Percentiles rank a stretch among this genome's conserved stretches.
These are phyloP conservation scores for Cryptotermes secundus DNA, from an alignment of 1,140 invertebrate species.

Conservation along the genomic window DNA sequence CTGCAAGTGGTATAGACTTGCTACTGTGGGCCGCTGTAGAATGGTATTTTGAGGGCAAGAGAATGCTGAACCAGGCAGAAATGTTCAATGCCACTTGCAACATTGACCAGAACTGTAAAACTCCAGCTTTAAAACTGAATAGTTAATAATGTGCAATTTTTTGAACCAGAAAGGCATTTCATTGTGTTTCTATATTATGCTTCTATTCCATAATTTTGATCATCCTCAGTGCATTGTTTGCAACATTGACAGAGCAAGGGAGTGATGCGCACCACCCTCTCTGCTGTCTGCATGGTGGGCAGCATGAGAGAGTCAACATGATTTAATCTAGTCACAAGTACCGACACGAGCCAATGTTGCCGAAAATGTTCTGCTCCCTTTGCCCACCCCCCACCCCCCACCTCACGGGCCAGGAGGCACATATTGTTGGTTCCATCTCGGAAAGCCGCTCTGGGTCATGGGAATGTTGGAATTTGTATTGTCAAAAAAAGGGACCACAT, in stretches of 20 bases:
- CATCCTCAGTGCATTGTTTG: background rate
- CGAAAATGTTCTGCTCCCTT: background rate
- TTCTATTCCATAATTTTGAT: constrained; percentile 20
- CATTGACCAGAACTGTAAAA: background rate
- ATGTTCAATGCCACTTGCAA: background rate
- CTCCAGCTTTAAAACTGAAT: background rate
- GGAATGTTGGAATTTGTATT: background rate
- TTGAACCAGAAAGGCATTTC: constrained; percentile 16
- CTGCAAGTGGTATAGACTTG: background rate
- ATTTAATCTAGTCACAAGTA: constrained; percentile 4
- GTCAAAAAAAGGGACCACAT: constrained; percentile 6
- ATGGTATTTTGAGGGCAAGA: background rate
- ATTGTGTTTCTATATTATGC: background rate
- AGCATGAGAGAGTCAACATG: background rate
- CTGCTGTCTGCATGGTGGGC: background rate
- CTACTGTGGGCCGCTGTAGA: too few species aligned
- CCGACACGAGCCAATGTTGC: background rate
- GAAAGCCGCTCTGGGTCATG: background rate
- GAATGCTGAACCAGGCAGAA: background rate
- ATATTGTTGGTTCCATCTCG: background rate
- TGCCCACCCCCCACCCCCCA: too few species aligned
- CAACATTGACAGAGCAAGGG: background rate
- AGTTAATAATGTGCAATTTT: background rate
- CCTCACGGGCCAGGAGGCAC: background rate
- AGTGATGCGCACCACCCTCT: background rate